phyloP scores from a whole-genome alignment of 2,888 invertebrate species.

The Tinea trinotella region DNA sequence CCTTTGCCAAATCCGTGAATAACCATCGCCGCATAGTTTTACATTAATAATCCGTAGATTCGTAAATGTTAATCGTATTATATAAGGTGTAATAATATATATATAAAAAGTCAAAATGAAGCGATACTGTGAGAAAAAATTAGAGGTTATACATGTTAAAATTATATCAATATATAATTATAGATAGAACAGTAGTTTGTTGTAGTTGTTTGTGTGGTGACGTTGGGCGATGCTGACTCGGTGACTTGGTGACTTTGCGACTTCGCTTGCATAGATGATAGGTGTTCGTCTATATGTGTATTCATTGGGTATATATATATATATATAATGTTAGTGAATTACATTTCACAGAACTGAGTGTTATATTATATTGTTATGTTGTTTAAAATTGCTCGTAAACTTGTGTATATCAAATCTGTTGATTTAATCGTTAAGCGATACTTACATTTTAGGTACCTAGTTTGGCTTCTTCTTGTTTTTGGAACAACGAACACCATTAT shows the following conservation, averaged over 20 bases:
- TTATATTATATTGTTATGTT: constrained; percentile 54
- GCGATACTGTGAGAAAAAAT: constrained; percentile 69
- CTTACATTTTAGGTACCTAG: background rate
- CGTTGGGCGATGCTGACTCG: background rate
- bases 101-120: constrained; percentile 68
- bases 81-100: constrained; percentile 47
- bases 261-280: constrained; percentile 6
- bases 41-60: constrained; percentile 5
- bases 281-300: constrained; percentile 11
- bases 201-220: background rate
- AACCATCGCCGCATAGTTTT: constrained; percentile 4
- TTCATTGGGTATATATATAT: constrained; percentile 23
- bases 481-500: constrained; percentile 53
- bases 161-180: constrained; percentile 7
- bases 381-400: constrained; percentile 59
- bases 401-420: constrained; percentile 39
- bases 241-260: background rate
- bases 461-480: constrained; percentile 30
- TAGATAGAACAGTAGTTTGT: constrained; percentile 16
- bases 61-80: constrained; percentile 14
- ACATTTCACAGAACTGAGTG: constrained; percentile 70
- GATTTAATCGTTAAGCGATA: constrained; percentile 59
- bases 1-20: constrained; percentile 15
- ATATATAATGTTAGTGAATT: constrained; percentile 61
- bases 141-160: constrained; percentile 51